phyloP scores from a whole-genome alignment of 2,113 vertebrate species.

The Sorex fumeus region DNA sequence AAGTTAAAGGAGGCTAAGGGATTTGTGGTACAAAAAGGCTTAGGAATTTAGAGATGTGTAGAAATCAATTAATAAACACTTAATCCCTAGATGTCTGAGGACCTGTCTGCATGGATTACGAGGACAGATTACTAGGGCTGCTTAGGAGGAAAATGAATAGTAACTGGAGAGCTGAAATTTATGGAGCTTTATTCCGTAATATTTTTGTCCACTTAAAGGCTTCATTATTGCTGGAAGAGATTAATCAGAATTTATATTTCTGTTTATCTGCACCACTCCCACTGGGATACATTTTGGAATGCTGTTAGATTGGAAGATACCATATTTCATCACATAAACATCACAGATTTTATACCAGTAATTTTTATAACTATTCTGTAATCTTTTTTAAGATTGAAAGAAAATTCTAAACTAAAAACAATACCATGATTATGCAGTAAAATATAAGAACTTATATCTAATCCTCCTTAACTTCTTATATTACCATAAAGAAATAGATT shows the following conservation, averaged over 20 bases:
- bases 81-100: background rate
- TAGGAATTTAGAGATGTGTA: background rate
- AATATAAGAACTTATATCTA: background rate
- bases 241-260: background rate
- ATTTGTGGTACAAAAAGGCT: background rate
- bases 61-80: background rate
- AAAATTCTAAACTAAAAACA: too few relatives aligned
- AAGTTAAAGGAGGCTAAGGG: background rate
- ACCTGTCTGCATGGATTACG: background rate
- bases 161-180: constrained; percentile 44
- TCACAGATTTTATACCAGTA: too few relatives aligned
- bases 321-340: background rate
- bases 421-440: background rate
- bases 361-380: too few relatives aligned
- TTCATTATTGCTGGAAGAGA: background rate
- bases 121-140: background rate
- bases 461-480: background rate
- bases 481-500: background rate
- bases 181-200: background rate
- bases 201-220: background rate
- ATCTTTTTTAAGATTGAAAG: too few relatives aligned
- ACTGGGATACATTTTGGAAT: background rate
- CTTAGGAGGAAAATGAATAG: background rate
- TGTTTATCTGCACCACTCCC: background rate
- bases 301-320: background rate